Conservation (phyloP, 2,113 vertebrate species). For the Hemibagrus wyckioides region DNA sequence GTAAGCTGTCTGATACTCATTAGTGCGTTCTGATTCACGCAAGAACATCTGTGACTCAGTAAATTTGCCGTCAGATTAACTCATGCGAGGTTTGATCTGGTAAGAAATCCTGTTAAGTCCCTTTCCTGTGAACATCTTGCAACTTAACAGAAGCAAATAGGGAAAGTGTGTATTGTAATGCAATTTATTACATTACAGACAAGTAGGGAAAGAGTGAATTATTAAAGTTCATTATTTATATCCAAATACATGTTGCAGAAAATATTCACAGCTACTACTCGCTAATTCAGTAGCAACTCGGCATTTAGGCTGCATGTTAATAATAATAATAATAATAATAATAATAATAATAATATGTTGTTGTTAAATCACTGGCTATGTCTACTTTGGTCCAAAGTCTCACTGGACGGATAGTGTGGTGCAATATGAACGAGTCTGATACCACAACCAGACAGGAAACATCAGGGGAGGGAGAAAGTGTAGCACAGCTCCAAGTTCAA, state of each 20-base stretch:
- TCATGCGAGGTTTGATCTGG: background rate
- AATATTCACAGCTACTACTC: background rate
- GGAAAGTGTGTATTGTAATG: too few relatives aligned
- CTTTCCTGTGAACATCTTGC: background rate
- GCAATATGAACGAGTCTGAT: background rate
- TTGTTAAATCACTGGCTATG: too few relatives aligned
- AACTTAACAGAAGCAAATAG: background rate
- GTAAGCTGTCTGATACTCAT: constrained; percentile 11
- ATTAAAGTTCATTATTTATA: too few relatives aligned
- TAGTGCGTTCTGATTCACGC: constrained; percentile 15
- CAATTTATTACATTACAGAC: background rate
- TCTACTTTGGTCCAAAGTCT: background rate
- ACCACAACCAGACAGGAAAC: constrained; percentile 15
- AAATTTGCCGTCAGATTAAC: background rate
- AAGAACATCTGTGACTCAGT: constrained; percentile 20
- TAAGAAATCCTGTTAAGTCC: background rate
- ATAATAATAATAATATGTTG: too few relatives aligned
- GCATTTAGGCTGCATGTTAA: background rate
- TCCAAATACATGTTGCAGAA: background rate
- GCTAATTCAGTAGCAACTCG: background rate
- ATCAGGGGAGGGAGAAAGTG: background rate
- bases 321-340: background rate
- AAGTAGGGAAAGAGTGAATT: background rate
- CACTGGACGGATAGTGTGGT: background rate
- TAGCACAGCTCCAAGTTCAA: constrained; percentile 10